phyloP scores from a whole-genome alignment of 2,888 invertebrate species.

The Halictus quadricinctus region DNA sequence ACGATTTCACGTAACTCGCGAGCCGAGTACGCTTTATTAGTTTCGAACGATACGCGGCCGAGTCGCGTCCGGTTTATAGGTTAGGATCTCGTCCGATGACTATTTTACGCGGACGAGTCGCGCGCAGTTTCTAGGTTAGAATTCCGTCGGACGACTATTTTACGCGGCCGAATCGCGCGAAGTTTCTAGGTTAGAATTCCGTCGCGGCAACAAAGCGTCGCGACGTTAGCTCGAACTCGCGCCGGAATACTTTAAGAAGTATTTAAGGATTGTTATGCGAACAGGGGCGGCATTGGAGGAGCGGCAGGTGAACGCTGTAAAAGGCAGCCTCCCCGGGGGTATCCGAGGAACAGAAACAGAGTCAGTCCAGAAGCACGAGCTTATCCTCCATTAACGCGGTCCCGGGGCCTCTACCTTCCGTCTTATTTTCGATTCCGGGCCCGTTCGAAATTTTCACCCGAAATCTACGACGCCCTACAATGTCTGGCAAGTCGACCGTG shows the following conservation, averaged over 20 bases:
- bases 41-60: constrained; percentile 13
- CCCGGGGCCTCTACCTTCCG: constrained; percentile 59
- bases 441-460: constrained; percentile 59
- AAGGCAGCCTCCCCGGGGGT: constrained; percentile 43
- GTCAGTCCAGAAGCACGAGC: constrained; percentile 74
- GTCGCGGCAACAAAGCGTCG: no score
- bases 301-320: constrained; percentile 52
- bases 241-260: neutral
- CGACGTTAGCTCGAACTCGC: neutral
- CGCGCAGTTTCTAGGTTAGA: neutral
- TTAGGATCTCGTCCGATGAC: no score
- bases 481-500: constrained; percentile 75
- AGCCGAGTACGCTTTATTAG: neutral
- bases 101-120: constrained; percentile 1
- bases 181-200: neutral
- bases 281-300: neutral
- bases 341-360: constrained; percentile 59
- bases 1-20: constrained; percentile 29
- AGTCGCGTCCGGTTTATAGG: no score
- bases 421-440: constrained; percentile 73
- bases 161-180: constrained; percentile 8
- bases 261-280: neutral
- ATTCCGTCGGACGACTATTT: no score
- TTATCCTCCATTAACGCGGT: constrained; percentile 81
- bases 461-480: constrained; percentile 68